A percentile compares a stretch with the other conserved stretches of the same genome.
phyloP scores from a whole-genome alignment of 2,113 vertebrate genomes.

The Struthio camelus region DNA sequence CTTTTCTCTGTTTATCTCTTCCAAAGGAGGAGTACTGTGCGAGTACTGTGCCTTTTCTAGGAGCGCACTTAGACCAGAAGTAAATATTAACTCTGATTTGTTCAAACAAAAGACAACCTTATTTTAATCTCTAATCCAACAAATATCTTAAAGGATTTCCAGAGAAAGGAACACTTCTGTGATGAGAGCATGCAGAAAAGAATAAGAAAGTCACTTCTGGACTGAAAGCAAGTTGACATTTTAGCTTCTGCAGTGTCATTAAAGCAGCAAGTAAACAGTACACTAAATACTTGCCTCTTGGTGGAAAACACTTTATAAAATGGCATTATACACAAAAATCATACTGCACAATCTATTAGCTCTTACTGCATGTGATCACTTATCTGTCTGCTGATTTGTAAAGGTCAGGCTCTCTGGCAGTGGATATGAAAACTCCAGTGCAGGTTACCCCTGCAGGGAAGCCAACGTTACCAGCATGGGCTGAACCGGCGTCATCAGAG shows the following conservation, averaged over 20 bases:
- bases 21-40: background rate
- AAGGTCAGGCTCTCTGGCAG: background rate
- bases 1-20: background rate
- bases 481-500: conserved; percentile 95
- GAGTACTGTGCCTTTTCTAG: background rate
- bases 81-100: background rate
- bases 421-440: background rate
- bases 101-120: background rate
- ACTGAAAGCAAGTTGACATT: background rate
- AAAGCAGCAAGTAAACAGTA: background rate
- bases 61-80: background rate
- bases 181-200: background rate
- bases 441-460: background rate
- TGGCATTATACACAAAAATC: background rate
- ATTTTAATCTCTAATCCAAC: background rate
- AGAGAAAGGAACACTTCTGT: background rate
- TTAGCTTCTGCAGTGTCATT: background rate
- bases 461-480: conserved; percentile 90
- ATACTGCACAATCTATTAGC: background rate
- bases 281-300: accelerated
- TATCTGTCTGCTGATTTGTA: background rate
- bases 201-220: background rate
- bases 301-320: background rate
- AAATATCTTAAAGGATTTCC: background rate
- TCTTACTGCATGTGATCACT: background rate